Conservation (phyloP, 2,888 invertebrate genomes). For the Dichetophora obliterata region DNA sequence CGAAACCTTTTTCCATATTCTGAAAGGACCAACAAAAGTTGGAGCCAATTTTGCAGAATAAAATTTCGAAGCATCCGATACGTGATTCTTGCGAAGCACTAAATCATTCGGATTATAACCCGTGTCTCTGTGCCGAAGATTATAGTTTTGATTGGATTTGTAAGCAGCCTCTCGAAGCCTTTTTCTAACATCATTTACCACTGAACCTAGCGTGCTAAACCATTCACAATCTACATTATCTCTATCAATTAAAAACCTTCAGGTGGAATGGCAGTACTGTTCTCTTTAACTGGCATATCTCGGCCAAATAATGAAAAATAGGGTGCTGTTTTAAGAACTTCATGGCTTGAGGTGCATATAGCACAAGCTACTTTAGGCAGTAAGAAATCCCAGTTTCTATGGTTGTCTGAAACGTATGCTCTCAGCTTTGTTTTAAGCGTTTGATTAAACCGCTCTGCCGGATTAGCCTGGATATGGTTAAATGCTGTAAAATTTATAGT, state of each 20-base stretch:
- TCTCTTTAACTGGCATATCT: too few relatives aligned
- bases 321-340: too few relatives aligned
- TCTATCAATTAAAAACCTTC: not conserved
- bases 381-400: too few relatives aligned
- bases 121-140: not conserved
- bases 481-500: not conserved
- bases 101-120: not conserved
- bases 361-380: too few relatives aligned
- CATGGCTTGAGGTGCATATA: too few relatives aligned
- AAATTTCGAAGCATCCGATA: not conserved
- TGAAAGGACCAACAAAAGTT: too few relatives aligned
- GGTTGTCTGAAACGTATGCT: too few relatives aligned
- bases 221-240: not conserved
- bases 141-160: not conserved
- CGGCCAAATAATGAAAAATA: too few relatives aligned
- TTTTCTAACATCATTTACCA: too few relatives aligned
- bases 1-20: not conserved
- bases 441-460: too few relatives aligned
- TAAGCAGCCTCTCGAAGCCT: not conserved
- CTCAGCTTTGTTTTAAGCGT: too few relatives aligned
- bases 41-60: not conserved
- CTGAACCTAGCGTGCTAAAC: not conserved
- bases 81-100: not conserved
- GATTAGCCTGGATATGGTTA: too few relatives aligned
- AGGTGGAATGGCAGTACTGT: not conserved